Percentiles rank a stretch among this genome's conserved stretches.
Conservation (phyloP, 2,888 invertebrate species). For the Abrostola triplasia region DNA sequence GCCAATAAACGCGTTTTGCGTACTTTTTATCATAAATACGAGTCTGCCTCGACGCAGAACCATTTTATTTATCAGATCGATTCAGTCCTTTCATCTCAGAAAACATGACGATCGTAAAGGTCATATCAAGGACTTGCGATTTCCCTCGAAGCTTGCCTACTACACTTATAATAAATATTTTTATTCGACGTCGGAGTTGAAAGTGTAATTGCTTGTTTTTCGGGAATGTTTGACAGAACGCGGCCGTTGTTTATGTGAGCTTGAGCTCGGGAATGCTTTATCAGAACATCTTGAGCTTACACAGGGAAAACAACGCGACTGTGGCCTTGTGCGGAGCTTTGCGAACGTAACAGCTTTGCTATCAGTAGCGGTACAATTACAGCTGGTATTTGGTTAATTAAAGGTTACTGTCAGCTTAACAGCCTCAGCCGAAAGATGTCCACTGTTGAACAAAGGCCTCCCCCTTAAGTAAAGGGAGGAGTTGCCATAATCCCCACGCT, state of each 20-base stretch:
- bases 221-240: not conserved
- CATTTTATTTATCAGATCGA: conserved; percentile 7
- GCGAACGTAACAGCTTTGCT: not conserved
- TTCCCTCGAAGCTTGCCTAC: not conserved
- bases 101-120: conserved; percentile 3
- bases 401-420: not conserved
- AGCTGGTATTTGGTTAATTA: not conserved
- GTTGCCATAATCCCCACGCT: no score
- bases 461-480: no score
- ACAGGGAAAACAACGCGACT: not conserved
- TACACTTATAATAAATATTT: conserved; percentile 6
- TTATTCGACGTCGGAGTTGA: not conserved
- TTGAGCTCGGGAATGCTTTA: not conserved
- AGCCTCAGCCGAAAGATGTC: no score
- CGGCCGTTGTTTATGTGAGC: conserved; percentile 1
- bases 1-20: no score
- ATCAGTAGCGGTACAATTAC: not conserved
- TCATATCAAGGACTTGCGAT: conserved; percentile 3
- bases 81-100: not conserved
- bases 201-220: not conserved
- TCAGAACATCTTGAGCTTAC: not conserved
- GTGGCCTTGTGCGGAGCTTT: not conserved
- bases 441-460: no score
- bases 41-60: no score
- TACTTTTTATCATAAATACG: not conserved